A percentile compares a stretch with the other conserved stretches of the same genome.
Conservation (phyloP, 1,140 invertebrate species). For the Bombus confusus region DNA sequence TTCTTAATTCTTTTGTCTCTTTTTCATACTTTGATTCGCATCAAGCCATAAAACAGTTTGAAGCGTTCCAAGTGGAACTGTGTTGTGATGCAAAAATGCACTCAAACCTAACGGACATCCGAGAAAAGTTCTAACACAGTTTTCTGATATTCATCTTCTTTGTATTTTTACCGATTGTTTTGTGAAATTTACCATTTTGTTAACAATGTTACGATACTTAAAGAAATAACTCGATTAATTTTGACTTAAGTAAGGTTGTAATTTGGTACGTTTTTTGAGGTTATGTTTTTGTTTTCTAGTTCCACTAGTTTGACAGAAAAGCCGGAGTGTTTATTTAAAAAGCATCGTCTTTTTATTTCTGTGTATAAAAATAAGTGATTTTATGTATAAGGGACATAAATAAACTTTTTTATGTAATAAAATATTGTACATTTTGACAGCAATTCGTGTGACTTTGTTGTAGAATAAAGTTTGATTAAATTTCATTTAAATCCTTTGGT, state of each 20-base stretch:
- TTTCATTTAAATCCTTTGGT: background rate
- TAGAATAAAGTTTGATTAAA: background rate
- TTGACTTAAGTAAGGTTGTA: background rate
- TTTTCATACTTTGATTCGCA: background rate
- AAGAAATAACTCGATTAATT: background rate
- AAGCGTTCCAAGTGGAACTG: background rate
- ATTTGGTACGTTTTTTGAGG: background rate
- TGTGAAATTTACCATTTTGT: background rate
- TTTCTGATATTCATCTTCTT: background rate
- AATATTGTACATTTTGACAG: background rate
- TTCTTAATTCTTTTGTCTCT: background rate
- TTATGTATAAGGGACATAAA: background rate
- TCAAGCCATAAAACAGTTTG: background rate
- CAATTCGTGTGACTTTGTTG: background rate
- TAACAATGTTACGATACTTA: background rate
- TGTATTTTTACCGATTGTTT: background rate
- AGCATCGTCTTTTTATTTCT: background rate
- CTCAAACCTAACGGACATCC: background rate
- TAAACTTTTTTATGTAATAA: background rate
- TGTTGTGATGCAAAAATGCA: slow-evolving; percentile 14
- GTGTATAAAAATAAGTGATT: background rate
- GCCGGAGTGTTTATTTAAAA: background rate
- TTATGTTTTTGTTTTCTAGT: slow-evolving; percentile 47
- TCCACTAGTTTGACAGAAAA: background rate
- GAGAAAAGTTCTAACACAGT: background rate